Percentiles rank a stretch among this genome's conserved stretches.
Conservation (phyloP, 2,113 vertebrate species). For the Oreotrochilus melanogaster region DNA sequence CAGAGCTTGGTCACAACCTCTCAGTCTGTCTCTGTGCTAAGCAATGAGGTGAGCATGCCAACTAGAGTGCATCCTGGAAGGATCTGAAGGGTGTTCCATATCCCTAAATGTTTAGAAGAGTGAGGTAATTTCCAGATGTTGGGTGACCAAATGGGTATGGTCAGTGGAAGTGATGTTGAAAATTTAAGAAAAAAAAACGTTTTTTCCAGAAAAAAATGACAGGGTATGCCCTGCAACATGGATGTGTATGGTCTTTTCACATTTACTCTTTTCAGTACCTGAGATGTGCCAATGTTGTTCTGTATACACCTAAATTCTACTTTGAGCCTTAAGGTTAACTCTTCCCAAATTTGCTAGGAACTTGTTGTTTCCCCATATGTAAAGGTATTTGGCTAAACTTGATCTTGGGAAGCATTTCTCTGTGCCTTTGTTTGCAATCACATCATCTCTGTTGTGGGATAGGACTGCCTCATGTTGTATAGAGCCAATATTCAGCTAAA, state of each 20-base stretch:
- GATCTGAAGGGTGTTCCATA: background rate
- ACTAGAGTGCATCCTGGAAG: background rate
- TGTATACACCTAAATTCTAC: background rate
- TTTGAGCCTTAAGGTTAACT: background rate
- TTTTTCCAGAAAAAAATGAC: background rate
- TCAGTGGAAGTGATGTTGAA: background rate
- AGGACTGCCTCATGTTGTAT: background rate
- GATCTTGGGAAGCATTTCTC: background rate
- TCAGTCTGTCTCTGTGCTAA: background rate
- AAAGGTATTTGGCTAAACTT: background rate
- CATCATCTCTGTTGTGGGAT: background rate
- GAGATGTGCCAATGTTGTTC: background rate
- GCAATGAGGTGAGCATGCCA: background rate
- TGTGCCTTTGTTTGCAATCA: background rate
- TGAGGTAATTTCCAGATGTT: rapidly evolving
- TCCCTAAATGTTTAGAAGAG: background rate
- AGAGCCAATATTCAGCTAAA: background rate
- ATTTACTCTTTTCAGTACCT: background rate
- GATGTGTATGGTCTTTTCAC: background rate
- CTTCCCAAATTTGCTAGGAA: background rate
- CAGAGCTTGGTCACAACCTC: background rate
- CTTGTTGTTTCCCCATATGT: background rate
- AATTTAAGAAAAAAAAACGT: background rate
- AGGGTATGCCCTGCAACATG: background rate
- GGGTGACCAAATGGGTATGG: background rate